phyloP scores from a whole-genome alignment of 2,888 invertebrate species.

The Heteromyza rotundicornis region DNA sequence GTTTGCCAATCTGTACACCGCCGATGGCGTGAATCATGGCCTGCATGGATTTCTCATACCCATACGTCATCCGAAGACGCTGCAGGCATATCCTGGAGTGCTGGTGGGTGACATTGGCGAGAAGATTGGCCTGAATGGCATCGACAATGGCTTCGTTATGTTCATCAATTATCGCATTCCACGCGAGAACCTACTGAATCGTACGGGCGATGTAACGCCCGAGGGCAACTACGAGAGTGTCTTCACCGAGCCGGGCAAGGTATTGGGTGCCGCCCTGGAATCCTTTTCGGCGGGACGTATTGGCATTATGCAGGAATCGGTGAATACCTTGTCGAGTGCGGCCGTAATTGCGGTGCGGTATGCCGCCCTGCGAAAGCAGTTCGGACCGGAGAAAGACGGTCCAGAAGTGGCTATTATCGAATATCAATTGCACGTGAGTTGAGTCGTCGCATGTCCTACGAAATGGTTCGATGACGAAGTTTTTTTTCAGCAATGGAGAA shows the following conservation, averaged over 20 bases:
- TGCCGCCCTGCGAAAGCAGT: constrained; percentile 79
- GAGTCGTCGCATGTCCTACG: not conserved
- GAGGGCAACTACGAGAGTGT: constrained; percentile 88
- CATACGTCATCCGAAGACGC: constrained; percentile 77
- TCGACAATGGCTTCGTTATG: constrained; percentile 91
- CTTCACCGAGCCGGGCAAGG: constrained; percentile 86
- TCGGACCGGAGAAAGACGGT: constrained; percentile 70
- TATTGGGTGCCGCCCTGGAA: constrained; percentile 84
- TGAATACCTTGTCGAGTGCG: constrained; percentile 67
- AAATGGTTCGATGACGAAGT: not conserved
- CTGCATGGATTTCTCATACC: constrained; percentile 90
- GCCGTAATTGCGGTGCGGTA: constrained; percentile 78
- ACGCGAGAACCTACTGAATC: constrained; percentile 81
- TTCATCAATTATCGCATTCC: constrained; percentile 90
- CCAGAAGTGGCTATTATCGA: constrained; percentile 79
- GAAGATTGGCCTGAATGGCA: constrained; percentile 88
- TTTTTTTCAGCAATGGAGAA: constrained; percentile 71
- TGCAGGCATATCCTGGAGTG: constrained; percentile 82
- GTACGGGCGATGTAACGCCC: constrained; percentile 86
- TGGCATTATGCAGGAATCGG: constrained; percentile 69
- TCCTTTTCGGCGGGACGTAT: constrained; percentile 85
- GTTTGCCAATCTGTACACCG: constrained; percentile 87
- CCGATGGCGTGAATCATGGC: constrained; percentile 80
- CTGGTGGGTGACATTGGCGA: constrained; percentile 92
- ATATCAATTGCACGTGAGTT: constrained; percentile 76